phyloP scores from a whole-genome alignment of 2,113 vertebrate genomes.

The Amphilophus citrinellus region DNA sequence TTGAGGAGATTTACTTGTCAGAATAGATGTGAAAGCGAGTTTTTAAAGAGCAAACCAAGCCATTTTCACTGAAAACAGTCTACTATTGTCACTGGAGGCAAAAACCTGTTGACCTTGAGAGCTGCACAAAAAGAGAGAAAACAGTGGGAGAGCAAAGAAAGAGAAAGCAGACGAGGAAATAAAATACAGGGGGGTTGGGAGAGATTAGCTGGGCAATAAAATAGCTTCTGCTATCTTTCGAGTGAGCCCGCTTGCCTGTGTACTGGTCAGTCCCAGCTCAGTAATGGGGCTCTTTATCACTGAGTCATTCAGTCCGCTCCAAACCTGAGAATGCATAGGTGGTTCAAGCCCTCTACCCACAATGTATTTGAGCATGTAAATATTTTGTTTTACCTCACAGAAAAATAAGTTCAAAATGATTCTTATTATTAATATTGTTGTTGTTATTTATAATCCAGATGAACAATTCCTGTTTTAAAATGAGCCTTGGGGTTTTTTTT shows the following conservation, averaged over 20 bases:
- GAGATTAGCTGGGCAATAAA: constrained; percentile 71
- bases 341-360: neutral
- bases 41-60: constrained; percentile 36
- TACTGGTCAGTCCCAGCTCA: constrained; percentile 65
- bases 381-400: neutral
- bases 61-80: constrained; percentile 34
- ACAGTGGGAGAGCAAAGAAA: neutral
- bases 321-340: constrained; percentile 6
- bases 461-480: neutral
- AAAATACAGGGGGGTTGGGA: constrained; percentile 51
- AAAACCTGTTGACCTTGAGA: constrained; percentile 69
- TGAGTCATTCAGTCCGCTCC: constrained; percentile 18
- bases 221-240: constrained; percentile 68
- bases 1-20: neutral
- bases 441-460: neutral
- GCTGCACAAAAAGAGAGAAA: constrained; percentile 37
- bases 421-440: too few relatives aligned
- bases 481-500: neutral
- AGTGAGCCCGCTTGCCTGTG: constrained; percentile 42
- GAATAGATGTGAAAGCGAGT: constrained; percentile 7
- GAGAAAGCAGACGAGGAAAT: constrained; percentile 44
- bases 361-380: constrained; percentile 11
- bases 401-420: neutral
- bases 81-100: constrained; percentile 26
- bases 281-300: constrained; percentile 70